These are phyloP conservation scores for Choreutis nemorana DNA, from an alignment of 2,888 invertebrate genomes.

Conservation along the genomic window DNA sequence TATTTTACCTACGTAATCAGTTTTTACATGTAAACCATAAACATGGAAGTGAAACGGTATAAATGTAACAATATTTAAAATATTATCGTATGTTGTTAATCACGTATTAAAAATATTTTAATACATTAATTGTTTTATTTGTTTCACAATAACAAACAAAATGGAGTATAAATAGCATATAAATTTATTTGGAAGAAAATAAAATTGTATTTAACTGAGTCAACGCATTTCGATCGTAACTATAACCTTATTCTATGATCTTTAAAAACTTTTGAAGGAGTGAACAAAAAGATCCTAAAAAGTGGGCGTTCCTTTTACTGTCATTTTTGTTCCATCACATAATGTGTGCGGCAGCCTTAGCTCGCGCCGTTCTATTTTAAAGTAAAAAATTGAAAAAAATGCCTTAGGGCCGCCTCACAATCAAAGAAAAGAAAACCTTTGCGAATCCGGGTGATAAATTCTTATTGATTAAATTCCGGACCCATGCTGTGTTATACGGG, in stretches of 20 bases:
- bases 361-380: constrained; percentile 53
- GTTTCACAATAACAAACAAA: no score
- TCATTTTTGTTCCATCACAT: constrained; percentile 44
- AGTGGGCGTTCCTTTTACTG: constrained; percentile 61
- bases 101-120: no score
- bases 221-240: no score
- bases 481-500: constrained; percentile 62
- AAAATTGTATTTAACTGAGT: no score
- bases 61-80: no score
- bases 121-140: no score
- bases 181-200: no score
- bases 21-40: no score
- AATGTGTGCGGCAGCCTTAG: constrained; percentile 37
- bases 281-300: constrained; percentile 51
- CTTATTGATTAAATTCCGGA: constrained; percentile 61
- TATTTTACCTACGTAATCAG: no score
- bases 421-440: constrained; percentile 50
- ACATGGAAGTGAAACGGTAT: no score
- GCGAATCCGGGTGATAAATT: constrained; percentile 64
- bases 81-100: no score
- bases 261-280: constrained; percentile 56
- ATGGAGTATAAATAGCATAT: no score
- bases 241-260: constrained; percentile 53
- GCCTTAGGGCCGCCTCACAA: constrained; percentile 29
- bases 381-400: constrained; percentile 21